Evolutionary conservation across 2,113 vertebrate genomes (phyloP), one percentile per base, ranked within the genome.

Genomic region (Uria lomvia): DNA sequence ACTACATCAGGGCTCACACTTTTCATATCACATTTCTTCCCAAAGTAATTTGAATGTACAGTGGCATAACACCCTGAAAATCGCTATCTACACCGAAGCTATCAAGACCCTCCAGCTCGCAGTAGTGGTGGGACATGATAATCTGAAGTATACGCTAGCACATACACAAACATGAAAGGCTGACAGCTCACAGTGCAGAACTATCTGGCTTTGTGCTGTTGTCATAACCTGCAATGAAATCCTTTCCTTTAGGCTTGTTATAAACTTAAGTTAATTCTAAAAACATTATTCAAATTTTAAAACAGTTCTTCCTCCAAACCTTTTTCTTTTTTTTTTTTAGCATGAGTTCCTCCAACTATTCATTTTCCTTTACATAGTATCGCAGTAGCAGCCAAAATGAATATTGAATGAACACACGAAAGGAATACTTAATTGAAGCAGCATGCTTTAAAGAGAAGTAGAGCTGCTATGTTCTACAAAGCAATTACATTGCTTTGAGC

Each of bases 371-470:
- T 66, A 62, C 12, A 15, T 4, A 55, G 15, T 19, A 43, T 1
- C 89, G 78, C 22, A 62, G 16, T 12, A 78, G 67, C 30, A 93
- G 47, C 27, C 59, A 93, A 56, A 96, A 68, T 84, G 36, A 96
- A 96, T 93, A 92, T 11, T 94, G 91, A 96, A 94, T 92, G 65
- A 91, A 77, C 55, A 74, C 19, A 71, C 24, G 3, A 86, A 95
- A 88, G 40, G 79, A 96, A 94, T 92, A 84, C 11, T 96, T 92
- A 92, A 96, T 73, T 87, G 84, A 47, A 59, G 47, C 71, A 90
- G 94, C 43, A 42, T 77, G 68, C 34, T 92, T 93, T 91, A 97
- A 94, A 73, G 66, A 70, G 71, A 81, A 85, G 86, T 36, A 26
- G 20, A 88, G 17, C 50, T 86, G 67, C 83, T 94, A 21, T 76